Percentiles rank a stretch among this genome's conserved stretches.
Conservation (phyloP, 2,888 invertebrate genomes). For the Campoletis raptor region DNA sequence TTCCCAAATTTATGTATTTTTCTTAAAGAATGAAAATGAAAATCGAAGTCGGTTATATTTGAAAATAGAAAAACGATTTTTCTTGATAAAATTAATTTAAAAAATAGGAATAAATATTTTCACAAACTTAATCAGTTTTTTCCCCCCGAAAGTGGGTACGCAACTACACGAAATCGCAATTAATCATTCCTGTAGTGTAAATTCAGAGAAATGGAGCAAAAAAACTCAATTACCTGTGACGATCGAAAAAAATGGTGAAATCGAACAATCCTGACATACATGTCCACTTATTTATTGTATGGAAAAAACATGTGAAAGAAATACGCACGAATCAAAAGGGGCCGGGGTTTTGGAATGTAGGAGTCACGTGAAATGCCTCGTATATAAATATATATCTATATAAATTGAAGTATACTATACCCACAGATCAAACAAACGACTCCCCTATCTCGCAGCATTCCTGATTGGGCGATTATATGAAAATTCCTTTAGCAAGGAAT, state of each 20-base stretch:
- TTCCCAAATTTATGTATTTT: too few species aligned
- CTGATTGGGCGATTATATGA: conserved; percentile 32
- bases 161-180: background rate
- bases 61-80: too few species aligned
- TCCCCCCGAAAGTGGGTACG: background rate
- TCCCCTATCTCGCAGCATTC: conserved; percentile 8
- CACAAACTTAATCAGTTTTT: background rate
- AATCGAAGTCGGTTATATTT: too few species aligned
- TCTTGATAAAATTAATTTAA: too few species aligned
- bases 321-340: background rate
- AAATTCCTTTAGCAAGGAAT: conserved; percentile 36
- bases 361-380: background rate
- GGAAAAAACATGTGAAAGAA: background rate
- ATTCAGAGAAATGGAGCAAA: background rate
- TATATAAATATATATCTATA: background rate
- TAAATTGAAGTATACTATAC: background rate
- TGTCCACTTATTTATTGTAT: background rate
- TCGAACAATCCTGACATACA: background rate
- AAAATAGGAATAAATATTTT: background rate
- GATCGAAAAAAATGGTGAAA: background rate
- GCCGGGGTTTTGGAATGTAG: background rate
- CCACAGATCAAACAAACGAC: conserved; percentile 12
- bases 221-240: background rate
- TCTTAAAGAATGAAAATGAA: too few species aligned
- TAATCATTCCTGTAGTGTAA: background rate